A percentile compares a stretch with the other conserved stretches of the same genome.
phyloP scores from a whole-genome alignment of 2,797 vertebrate species.

The Myotis daubentonii region DNA sequence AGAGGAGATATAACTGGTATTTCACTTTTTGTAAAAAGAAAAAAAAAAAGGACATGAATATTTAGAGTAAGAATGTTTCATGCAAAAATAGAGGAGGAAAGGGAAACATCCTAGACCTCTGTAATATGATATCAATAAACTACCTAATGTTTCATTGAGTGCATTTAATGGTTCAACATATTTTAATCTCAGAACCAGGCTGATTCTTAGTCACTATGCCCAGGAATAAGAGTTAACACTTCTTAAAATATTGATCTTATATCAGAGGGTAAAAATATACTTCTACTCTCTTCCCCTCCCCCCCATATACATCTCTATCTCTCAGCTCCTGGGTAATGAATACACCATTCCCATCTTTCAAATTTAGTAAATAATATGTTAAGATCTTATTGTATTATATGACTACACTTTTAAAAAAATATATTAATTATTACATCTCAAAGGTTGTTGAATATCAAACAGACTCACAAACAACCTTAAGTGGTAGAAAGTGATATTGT shows the following conservation, averaged over 20 bases:
- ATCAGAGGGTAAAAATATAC: background rate
- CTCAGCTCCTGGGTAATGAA: no score
- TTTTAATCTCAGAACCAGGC: background rate
- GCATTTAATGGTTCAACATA: background rate
- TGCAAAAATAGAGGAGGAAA: background rate
- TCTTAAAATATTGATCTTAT: background rate
- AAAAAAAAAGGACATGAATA: background rate
- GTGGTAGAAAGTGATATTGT: background rate
- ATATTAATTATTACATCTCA: background rate
- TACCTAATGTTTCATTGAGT: background rate
- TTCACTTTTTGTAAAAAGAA: background rate
- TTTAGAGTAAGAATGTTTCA: background rate
- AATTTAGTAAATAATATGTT: background rate
- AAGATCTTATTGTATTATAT: background rate
- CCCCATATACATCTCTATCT: no score
- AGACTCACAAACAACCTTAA: background rate
- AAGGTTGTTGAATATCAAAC: background rate
- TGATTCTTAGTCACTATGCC: background rate
- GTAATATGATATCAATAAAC: background rate
- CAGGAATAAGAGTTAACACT: background rate
- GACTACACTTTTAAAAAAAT: background rate
- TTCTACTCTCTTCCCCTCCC: no score
- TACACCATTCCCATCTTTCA: background rate
- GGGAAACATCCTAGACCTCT: background rate
- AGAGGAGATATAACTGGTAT: background rate